Base-by-base conservation (phyloP, 2,113 vertebrate species). In the Gymnocephalus cernua region DNA sequence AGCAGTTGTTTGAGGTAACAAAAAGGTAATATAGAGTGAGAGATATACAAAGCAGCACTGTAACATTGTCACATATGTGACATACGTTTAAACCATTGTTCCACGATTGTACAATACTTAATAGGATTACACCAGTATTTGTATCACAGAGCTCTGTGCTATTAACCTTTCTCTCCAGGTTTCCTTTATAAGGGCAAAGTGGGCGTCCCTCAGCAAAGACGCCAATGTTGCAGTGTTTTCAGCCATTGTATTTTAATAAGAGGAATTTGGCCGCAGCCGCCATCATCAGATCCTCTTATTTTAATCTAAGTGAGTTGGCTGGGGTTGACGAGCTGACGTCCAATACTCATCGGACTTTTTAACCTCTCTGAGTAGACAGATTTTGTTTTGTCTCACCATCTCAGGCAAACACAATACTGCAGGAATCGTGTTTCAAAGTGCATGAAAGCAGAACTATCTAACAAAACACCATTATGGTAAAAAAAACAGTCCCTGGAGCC, bases 171-270 rank as follows among this genome's bases (percentile, higher is more conserved):
- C 75, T 82, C 50, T 78, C 77, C 61, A 67, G 71, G 77, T 87
- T 88, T 78, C 65, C 59, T 84, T 88, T 77, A 69, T 88, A 83
- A 88, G 83, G 77, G 68, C 74, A 83, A 84, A 85, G 83, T 83
- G 50, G 78, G 83, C 18, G 19, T 82, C 79, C 87, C 81, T 74
- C 54, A 68, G 80, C 77, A 84, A 87, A 85, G 84, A 83, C 66
- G 53, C 50, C 80, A 48, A 38, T 64, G 65, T 69, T 73, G 59
- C 82, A 71, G 64, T 53, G 21, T 82, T 90, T 88, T 77, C 51
- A 70, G 59, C 81, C 84, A 86, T 87, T 91, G 91, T 88, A 88
- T 92, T 91, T 88, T 90, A 93, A 91, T 93, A 90, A 89, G 89
- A 86, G 81, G 83, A 82, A 85, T 87, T 90, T 91, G 84, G 92